Base-by-base conservation (phyloP, 2,797 vertebrate genomes). In the Crenichthys baileyi region DNA sequence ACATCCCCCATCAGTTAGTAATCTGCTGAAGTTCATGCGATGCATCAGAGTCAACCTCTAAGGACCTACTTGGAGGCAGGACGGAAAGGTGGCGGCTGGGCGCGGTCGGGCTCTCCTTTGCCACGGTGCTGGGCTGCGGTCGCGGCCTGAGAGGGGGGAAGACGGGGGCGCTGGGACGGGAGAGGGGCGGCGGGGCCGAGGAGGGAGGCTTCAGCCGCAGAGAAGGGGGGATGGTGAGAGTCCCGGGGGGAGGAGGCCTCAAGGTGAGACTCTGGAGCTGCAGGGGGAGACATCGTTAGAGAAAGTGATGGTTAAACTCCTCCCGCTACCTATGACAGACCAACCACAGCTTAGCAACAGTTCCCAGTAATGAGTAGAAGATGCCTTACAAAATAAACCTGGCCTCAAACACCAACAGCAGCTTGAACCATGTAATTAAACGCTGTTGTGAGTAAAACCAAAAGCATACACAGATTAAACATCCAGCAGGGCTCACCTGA, bases 251-350 rank as follows among this genome's bases (percentile, higher is more conserved):
- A 88, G 97, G 97, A 81, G 96, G 96, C 86, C 97, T 96, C 87
- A 98, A 83, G 70, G 97, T 97, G 94, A 98, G 96, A 93, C 96
- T 98, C 95, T 98, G 97, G 91, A 98, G 96, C 97, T 98, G 91
- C 50, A 70, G 24, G 51, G 7, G 63, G 76, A 16, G 18, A 46
- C 2, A 80, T n/a, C 77, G 0, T 76, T 53, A 81, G 73, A 72
- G 44, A 82, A 1, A 79, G 8, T 13, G 16, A 2, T 8, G 3
- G 0, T 22, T 56, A 53, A 73, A 15, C 70, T 22, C 61, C 56
- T 1, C 79, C 81, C 71, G 22, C 74, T 61, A 39, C 12, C 16
- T 16, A 29, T 0, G 4, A 12, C 0, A 16, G 41, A 60, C 81
- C 67, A 83, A 0, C 82, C 31, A 68, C 1, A 56, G 65, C 51